Percentiles rank a stretch among this genome's conserved stretches.
phyloP scores from a whole-genome alignment of 1,140 invertebrate species.

The Calephelis nemesis region DNA sequence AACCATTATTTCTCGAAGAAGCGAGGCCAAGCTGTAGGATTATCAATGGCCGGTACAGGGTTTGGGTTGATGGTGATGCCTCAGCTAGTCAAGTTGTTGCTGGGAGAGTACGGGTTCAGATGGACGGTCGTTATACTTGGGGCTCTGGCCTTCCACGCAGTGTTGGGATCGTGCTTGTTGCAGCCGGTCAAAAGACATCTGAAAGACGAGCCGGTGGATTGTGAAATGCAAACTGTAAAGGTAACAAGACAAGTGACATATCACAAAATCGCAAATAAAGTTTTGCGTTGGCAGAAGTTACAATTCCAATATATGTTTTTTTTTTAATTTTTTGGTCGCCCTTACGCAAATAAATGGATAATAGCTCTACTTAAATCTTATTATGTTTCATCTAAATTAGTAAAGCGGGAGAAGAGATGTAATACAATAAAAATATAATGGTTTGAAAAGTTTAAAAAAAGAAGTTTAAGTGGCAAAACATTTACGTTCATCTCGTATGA shows the following conservation, averaged over 20 bases:
- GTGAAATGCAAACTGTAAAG: conserved; percentile 79
- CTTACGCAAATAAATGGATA: too few species aligned
- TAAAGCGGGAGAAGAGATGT: too few species aligned
- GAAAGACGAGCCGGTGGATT: conserved; percentile 80
- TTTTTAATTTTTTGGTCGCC: too few species aligned
- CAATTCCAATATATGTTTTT: too few species aligned
- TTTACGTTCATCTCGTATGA: too few species aligned
- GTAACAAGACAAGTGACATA: conserved; percentile 31
- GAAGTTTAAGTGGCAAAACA: too few species aligned
- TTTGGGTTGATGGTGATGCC: conserved; percentile 88
- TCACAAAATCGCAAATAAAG: too few species aligned
- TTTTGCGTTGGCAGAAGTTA: too few species aligned
- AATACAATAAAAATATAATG: too few species aligned
- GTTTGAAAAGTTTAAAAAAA: too few species aligned
- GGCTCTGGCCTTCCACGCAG: conserved; percentile 83
- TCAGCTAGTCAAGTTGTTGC: conserved; percentile 82
- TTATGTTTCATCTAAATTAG: too few species aligned
- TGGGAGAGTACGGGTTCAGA: conserved; percentile 81
- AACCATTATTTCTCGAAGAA: conserved; percentile 87
- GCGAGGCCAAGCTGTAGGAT: conserved; percentile 86
- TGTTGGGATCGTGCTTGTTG: conserved; percentile 83
- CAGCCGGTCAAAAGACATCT: conserved; percentile 85
- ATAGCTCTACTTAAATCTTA: too few species aligned
- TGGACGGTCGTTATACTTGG: conserved; percentile 85
- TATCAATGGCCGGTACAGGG: conserved; percentile 87